Base-by-base conservation (phyloP, 2,113 vertebrate genomes). In the Anhinga rufa region DNA sequence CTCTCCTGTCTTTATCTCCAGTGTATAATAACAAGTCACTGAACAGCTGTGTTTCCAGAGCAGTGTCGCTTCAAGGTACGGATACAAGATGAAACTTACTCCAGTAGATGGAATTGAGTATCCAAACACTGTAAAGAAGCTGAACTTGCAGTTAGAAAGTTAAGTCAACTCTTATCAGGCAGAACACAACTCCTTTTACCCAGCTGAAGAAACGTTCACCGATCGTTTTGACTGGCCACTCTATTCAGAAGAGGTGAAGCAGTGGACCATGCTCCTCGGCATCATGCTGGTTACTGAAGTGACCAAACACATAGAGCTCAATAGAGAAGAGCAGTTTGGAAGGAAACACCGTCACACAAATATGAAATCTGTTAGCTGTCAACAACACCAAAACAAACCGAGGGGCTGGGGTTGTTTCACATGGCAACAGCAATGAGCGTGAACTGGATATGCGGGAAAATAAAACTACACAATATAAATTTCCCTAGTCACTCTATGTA, bases 1-100 rank as follows among this genome's bases (percentile, higher is more conserved):
- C 87, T 93, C 69, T 64, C 69, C 82, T 90, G 92, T 92, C 86
- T 86, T 90, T 68, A 91, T 95, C 75, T 96, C 95, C 96, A 95
- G 92, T 74, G 92, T 93, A 91, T 79, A 66, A 77, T 20, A 66
- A 91, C 62, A 92, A 89, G 90, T 93, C 90, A 86, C 74, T 20
- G 44, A 93, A 92, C 78, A 82, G 83, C 17, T 80, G 58, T 51
- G 44, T 93, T 94, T 84, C 80, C 84, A 84, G 66, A 94, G 94
- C 60, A 85, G 79, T 29, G 86, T 69, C 7, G 7, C 80, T 88
- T 95, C 85, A 83, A 82, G 81, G 85, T 95, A 90, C 26, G 57
- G 76, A 80, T 0, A 19, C 52, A 48, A 95, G 91, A 74, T 22
- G 70, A 77, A 94, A 92, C 62, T 85, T 60, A 57, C n/a, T 96